Evolutionary conservation across 2,113 vertebrate genomes (phyloP).

Genomic region (Falcunculus frontatus): DNA sequence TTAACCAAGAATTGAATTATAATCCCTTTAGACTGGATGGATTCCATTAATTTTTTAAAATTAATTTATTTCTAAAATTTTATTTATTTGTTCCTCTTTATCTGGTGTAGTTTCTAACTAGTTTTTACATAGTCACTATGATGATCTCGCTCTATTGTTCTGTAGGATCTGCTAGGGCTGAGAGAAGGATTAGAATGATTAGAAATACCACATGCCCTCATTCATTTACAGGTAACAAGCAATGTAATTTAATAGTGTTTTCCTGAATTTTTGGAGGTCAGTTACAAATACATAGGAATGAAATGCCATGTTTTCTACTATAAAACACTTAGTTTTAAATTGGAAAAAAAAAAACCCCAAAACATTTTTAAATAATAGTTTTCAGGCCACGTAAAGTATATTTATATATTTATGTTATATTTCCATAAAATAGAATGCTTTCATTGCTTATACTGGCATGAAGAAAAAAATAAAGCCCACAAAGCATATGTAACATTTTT

Average conservation of each 20-base stretch:
- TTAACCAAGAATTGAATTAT: background rate
- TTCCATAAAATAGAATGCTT: background rate
- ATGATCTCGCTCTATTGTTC: background rate
- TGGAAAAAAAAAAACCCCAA: background rate
- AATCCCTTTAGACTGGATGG: background rate
- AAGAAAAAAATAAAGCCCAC: background rate
- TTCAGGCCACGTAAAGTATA: background rate
- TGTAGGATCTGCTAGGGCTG: background rate
- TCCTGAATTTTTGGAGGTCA: background rate
- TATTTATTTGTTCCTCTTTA: background rate
- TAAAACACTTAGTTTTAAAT: background rate
- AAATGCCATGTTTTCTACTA: background rate
- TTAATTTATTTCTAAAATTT: background rate
- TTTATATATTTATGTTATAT: background rate
- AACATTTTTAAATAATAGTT: background rate
- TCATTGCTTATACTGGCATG: background rate
- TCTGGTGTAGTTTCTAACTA: background rate
- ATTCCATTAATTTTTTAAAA: background rate
- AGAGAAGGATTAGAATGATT: conserved; percentile 32
- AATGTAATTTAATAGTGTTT: background rate
- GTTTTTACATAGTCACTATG: background rate
- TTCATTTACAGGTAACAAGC: background rate
- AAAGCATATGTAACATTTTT: background rate
- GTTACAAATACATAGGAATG: background rate
- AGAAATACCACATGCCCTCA: conserved; percentile 9